These are phyloP conservation scores for Acipenser ruthenus DNA, from an alignment of 2,797 vertebrate species.

Conservation along the genomic window DNA sequence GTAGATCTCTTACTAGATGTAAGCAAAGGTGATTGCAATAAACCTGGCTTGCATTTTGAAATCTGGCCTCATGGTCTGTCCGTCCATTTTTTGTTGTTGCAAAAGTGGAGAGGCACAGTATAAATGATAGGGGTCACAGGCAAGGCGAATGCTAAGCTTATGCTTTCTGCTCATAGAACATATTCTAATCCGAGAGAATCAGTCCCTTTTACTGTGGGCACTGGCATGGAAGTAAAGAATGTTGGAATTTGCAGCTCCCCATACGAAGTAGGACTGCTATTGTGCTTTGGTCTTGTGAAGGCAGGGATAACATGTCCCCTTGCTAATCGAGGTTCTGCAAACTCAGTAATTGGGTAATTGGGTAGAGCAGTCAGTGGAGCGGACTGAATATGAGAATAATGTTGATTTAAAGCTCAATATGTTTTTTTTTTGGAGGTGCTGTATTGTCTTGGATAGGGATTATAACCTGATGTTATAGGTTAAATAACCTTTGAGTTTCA, in stretches of 20 bases:
- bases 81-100: neutral
- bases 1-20: no score
- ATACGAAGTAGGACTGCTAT: slow-evolving; percentile 21
- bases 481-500: neutral
- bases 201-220: neutral
- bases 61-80: neutral
- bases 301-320: neutral
- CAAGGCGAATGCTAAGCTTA: neutral
- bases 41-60: neutral
- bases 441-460: neutral
- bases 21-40: neutral
- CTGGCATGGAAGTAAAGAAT: slow-evolving; percentile 10
- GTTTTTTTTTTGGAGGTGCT: neutral
- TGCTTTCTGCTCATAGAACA: slow-evolving; percentile 5
- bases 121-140: slow-evolving; percentile 17
- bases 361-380: neutral
- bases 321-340: slow-evolving; percentile 7
- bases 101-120: neutral
- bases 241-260: neutral
- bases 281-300: slow-evolving; percentile 25
- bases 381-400: neutral
- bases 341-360: slow-evolving; percentile 2
- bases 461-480: neutral
- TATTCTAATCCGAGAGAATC: slow-evolving; percentile 7
- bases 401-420: neutral